These are phyloP conservation scores for Caenorhabditis afra DNA, from an alignment of 2,888 invertebrate genomes.

Conservation along the genomic window DNA sequence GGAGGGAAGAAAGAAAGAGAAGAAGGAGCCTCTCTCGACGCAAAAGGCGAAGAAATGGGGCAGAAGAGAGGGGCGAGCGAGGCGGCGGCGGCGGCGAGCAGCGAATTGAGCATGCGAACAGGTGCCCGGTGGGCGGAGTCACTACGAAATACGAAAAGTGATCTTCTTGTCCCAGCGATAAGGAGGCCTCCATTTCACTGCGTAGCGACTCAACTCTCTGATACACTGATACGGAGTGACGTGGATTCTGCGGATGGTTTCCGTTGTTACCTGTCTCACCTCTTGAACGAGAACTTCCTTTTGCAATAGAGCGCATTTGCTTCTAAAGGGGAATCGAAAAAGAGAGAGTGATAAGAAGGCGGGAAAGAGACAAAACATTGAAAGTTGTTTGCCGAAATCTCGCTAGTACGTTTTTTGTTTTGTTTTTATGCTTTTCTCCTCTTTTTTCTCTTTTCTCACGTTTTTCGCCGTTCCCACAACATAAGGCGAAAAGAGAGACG, in stretches of 20 bases:
- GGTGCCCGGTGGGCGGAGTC: slow-evolving; percentile 21
- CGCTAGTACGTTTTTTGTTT: background rate
- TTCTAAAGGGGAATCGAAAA: no score
- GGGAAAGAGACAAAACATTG: background rate
- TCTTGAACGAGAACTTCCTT: no score
- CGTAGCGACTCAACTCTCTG: no score
- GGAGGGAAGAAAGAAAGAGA: slow-evolving; percentile 17
- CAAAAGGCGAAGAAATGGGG: background rate
- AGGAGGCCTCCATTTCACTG: no score
- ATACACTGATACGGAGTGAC: no score
- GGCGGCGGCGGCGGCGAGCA: slow-evolving; percentile 31
- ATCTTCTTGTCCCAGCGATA: no score
- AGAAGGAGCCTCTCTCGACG: slow-evolving; percentile 1
- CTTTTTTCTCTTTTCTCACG: background rate
- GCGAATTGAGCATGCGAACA: slow-evolving; percentile 3
- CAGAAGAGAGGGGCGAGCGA: background rate
- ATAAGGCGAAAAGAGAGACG: background rate
- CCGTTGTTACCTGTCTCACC: no score
- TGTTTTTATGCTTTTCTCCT: background rate
- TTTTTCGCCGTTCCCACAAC: background rate
- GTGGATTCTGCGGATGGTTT: no score
- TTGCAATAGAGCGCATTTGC: no score
- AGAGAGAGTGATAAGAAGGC: background rate
- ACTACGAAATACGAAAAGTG: no score
- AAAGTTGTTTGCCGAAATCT: background rate